A percentile compares a stretch with the other conserved stretches of the same genome.
phyloP scores from a whole-genome alignment of 1,140 invertebrate species.

The Drosophila grimshawi region DNA sequence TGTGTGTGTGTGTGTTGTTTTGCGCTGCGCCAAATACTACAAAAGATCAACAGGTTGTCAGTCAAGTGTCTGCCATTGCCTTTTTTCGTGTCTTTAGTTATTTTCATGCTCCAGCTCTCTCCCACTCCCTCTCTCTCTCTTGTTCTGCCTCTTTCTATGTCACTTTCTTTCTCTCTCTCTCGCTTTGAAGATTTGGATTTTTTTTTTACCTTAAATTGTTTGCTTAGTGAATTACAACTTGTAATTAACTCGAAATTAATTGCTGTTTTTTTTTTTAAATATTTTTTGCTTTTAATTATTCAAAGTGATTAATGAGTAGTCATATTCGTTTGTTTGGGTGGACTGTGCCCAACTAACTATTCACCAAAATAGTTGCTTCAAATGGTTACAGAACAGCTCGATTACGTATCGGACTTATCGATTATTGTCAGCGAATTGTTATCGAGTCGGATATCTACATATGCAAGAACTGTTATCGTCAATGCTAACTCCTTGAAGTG shows the following conservation, averaged over 20 bases:
- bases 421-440: no score
- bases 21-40: conserved; percentile 18
- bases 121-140: not conserved
- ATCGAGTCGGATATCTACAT: no score
- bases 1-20: conserved; percentile 3
- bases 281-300: no score
- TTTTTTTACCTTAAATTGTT: not conserved
- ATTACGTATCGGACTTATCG: no score
- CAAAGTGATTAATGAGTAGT: no score
- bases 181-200: not conserved
- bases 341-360: no score
- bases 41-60: conserved; percentile 45
- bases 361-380: no score
- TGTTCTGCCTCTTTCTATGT: not conserved
- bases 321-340: no score
- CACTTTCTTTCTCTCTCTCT: not conserved
- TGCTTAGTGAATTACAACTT: conserved; percentile 21
- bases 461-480: no score
- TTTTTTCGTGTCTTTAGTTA: not conserved
- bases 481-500: not conserved
- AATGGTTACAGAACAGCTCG: no score
- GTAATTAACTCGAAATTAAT: conserved; percentile 37
- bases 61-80: conserved; percentile 34
- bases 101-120: not conserved
- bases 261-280: not conserved